Evolutionary conservation across 1,140 invertebrate genomes (phyloP).

Genomic region (Holotrichia oblita): DNA sequence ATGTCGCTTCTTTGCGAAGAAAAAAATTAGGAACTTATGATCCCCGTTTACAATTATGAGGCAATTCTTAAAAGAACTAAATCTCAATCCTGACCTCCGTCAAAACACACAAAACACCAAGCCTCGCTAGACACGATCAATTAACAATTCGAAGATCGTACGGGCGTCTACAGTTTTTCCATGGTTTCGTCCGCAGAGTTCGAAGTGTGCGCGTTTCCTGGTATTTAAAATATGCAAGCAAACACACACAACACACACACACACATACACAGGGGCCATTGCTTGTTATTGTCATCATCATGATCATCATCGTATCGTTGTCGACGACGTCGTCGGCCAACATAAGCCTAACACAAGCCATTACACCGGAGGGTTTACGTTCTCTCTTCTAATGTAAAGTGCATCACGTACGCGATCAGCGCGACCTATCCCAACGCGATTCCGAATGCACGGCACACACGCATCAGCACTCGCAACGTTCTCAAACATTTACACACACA

Average conservation of each 20-base stretch:
- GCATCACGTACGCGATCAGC: constrained; percentile 43
- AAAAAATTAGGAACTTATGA: too few species aligned
- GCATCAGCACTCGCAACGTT: constrained; percentile 9
- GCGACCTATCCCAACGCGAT: constrained; percentile 46
- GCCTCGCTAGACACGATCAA: neutral
- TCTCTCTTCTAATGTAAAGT: neutral
- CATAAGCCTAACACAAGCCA: neutral
- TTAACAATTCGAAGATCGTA: neutral
- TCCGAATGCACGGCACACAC: constrained; percentile 39
- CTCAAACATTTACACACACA: neutral
- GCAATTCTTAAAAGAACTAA: too few species aligned
- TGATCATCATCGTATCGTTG: neutral
- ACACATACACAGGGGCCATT: too few species aligned
- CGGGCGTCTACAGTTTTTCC: neutral
- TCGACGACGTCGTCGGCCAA: neutral
- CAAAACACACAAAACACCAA: neutral
- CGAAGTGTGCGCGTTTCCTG: neutral
- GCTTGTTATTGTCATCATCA: too few species aligned
- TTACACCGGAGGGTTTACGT: neutral
- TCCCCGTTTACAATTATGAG: too few species aligned
- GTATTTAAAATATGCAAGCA: constrained; percentile 35
- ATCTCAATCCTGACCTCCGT: constrained; percentile 11
- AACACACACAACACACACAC: too few species aligned
- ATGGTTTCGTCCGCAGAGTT: neutral
- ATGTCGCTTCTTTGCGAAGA: too few species aligned